Evolutionary conservation across 2,888 invertebrate genomes (phyloP).

Genomic region (Idaea straminata): DNA sequence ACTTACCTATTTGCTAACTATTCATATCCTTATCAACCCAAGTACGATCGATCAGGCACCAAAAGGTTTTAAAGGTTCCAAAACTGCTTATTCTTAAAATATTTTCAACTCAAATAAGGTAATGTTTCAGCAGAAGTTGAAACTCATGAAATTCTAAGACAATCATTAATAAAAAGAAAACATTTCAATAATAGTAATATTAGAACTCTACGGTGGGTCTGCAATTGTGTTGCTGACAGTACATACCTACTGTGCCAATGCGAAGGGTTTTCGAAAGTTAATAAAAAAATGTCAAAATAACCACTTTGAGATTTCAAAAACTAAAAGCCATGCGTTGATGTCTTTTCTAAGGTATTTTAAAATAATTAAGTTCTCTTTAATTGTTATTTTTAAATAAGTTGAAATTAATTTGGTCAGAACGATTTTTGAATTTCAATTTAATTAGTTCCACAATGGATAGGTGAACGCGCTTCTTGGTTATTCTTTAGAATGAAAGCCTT

Average conservation of each 20-base stretch:
- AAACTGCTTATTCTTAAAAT: no score
- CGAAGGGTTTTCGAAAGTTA: neutral
- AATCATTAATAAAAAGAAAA: no score
- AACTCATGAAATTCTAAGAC: no score
- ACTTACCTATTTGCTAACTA: no score
- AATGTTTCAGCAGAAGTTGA: no score
- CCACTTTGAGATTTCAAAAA: neutral
- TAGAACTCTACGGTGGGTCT: neutral
- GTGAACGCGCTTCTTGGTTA: conserved; percentile 47
- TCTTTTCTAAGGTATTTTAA: conserved; percentile 17
- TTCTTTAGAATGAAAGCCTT: conserved; percentile 57
- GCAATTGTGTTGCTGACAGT: neutral
- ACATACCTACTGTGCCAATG: neutral
- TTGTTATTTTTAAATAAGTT: neutral
- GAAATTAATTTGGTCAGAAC: neutral
- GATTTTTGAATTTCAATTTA: conserved; percentile 4
- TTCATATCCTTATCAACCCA: no score
- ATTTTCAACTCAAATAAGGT: no score
- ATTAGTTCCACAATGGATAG: conserved; percentile 37
- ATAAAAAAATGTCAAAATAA: neutral
- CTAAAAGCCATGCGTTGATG: conserved; percentile 18
- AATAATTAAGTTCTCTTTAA: neutral
- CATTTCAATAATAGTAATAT: no score
- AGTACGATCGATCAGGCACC: no score
- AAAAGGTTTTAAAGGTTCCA: no score